Conservation (phyloP, 2,797 vertebrate genomes). For the Chiroxiphia lanceolata region DNA sequence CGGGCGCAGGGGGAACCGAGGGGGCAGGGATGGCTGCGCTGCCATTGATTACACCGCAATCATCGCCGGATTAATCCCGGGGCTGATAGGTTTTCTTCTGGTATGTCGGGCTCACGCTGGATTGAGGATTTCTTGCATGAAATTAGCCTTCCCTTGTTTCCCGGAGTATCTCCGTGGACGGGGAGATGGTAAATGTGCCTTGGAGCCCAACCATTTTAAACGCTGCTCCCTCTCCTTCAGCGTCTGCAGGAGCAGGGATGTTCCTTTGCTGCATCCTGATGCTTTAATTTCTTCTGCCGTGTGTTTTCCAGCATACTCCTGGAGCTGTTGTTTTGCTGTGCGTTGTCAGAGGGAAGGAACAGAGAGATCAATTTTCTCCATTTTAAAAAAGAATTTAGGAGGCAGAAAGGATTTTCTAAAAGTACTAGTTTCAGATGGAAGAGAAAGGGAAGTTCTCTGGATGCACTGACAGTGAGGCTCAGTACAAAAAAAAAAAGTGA, state of each 20-base stretch:
- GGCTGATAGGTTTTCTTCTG: neutral
- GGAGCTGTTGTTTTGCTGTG: neutral
- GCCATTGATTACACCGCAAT: neutral
- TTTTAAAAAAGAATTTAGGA: neutral
- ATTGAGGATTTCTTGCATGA: neutral
- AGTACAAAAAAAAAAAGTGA: slow-evolving; percentile 12
- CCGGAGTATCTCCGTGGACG: neutral
- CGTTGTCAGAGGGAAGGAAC: neutral
- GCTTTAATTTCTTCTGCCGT: neutral
- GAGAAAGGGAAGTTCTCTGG: neutral
- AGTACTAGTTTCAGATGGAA: neutral
- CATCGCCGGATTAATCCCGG: neutral
- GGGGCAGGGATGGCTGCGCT: neutral
- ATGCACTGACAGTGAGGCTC: neutral
- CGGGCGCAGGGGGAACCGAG: slow-evolving; percentile 2
- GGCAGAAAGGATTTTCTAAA: neutral
- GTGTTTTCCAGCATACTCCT: neutral
- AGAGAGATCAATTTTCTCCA: neutral
- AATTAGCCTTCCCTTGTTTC: neutral
- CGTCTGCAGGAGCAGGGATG: neutral
- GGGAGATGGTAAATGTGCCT: neutral
- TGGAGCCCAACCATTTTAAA: slow-evolving; percentile 28
- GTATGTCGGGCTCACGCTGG: neutral
- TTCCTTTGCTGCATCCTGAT: neutral
- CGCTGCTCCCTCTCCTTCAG: neutral